A percentile compares a stretch with the other conserved stretches of the same genome.
Conservation (phyloP, 2,888 invertebrate genomes). For the Melieria omissa region DNA sequence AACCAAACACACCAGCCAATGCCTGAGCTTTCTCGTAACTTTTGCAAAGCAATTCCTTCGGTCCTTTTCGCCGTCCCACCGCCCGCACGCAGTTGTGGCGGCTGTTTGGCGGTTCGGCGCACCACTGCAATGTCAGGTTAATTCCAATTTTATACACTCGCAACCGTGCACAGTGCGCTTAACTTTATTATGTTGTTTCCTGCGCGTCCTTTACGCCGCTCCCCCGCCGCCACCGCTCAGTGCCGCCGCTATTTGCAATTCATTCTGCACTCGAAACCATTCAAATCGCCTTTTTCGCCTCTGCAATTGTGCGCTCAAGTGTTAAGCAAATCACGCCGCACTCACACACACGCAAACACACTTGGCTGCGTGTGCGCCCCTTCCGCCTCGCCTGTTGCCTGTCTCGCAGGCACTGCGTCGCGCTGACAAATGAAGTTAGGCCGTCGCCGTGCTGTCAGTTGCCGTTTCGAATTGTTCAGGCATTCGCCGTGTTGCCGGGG, state of each 20-base stretch:
- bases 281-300: background rate
- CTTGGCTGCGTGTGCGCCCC: slow-evolving; percentile 14
- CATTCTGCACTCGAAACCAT: no score
- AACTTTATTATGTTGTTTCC: slow-evolving; percentile 17
- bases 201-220: background rate
- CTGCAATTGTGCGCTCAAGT: slow-evolving; percentile 52
- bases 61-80: no score
- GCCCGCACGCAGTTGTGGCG: no score
- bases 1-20: no score
- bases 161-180: no score
- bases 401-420: slow-evolving; percentile 36
- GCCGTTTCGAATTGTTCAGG: slow-evolving; percentile 56
- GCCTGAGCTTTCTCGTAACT: no score
- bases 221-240: background rate
- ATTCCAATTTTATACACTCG: no score
- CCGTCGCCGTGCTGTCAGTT: slow-evolving; percentile 31
- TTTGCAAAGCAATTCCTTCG: no score
- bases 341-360: slow-evolving; percentile 5
- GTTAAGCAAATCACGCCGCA: slow-evolving; percentile 51
- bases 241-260: background rate
- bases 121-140: no score
- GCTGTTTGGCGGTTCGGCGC: no score
- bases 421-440: slow-evolving; percentile 44
- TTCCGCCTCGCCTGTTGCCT: slow-evolving; percentile 40
- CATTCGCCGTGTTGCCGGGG: slow-evolving; percentile 5